Evolutionary conservation across 2,797 vertebrate species (phyloP).

Genomic region (Anguilla pacifica): DNA sequence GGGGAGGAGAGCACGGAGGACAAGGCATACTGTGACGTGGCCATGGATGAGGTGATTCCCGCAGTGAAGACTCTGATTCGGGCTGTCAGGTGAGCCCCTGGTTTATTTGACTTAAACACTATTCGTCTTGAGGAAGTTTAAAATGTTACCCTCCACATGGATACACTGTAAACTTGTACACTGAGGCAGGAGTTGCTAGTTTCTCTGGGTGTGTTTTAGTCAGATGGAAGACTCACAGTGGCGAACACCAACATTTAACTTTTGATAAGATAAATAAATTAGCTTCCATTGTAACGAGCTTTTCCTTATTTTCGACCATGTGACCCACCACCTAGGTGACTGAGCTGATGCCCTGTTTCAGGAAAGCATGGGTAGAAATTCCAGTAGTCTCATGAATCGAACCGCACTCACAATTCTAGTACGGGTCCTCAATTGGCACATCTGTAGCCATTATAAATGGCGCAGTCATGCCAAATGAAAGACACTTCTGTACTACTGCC

Average conservation of each 20-base stretch:
- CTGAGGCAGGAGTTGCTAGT: no score
- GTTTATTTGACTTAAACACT: background rate
- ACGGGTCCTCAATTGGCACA: background rate
- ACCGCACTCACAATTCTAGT: background rate
- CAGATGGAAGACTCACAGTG: no score
- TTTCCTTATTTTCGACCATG: background rate
- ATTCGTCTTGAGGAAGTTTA: background rate
- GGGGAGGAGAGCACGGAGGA: slow-evolving; percentile 86
- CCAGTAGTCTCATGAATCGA: background rate
- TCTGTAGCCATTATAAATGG: background rate
- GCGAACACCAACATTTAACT: no score
- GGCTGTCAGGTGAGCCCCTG: slow-evolving; percentile 83
- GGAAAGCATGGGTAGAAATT: background rate
- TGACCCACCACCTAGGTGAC: background rate
- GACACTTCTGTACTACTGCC: background rate
- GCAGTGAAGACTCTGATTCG: slow-evolving; percentile 92
- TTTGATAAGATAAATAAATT: background rate
- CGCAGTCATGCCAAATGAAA: slow-evolving; percentile 30
- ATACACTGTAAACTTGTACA: no score
- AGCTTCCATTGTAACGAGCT: background rate
- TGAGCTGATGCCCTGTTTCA: background rate
- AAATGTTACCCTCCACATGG: background rate
- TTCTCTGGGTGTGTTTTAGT: no score
- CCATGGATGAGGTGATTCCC: slow-evolving; percentile 93
- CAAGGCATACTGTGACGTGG: slow-evolving; percentile 87